Conservation (phyloP, 2,888 invertebrate species). For the Smittia aterrima region DNA sequence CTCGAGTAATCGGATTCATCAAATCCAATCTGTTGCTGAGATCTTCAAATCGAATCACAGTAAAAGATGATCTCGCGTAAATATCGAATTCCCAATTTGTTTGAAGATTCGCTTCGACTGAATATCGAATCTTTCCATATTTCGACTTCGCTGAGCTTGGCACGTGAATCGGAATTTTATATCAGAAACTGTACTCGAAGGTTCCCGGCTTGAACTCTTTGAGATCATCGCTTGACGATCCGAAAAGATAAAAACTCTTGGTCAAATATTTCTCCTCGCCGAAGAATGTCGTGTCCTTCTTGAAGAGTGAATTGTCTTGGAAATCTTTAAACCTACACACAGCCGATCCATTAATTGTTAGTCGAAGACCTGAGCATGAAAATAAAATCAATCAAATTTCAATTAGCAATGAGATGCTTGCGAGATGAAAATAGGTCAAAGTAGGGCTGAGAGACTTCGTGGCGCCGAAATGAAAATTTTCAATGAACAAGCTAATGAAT, state of each 20-base stretch:
- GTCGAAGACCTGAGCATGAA: background rate
- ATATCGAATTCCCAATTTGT: conserved; percentile 11
- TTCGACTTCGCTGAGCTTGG: background rate
- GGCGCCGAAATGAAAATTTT: conserved; percentile 7
- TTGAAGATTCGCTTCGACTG: conserved; percentile 9
- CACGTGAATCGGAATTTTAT: background rate
- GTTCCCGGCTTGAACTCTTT: conserved; percentile 11
- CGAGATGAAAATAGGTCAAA: conserved; percentile 9
- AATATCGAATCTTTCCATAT: conserved; percentile 26
- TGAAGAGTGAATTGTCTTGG: background rate
- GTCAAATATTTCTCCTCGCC: background rate
- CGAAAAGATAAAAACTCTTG: background rate
- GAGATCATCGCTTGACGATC: background rate
- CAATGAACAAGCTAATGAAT: too few relatives aligned
- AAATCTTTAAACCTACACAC: conserved; percentile 24
- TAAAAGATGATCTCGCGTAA: conserved; percentile 19
- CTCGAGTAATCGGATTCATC: background rate
- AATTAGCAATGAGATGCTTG: background rate
- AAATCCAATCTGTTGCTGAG: conserved; percentile 11
- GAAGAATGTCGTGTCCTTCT: background rate
- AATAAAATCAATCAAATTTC: background rate
- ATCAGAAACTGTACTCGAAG: background rate
- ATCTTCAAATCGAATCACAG: conserved; percentile 25
- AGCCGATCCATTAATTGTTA: conserved; percentile 1
- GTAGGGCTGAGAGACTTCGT: background rate